Percentiles rank a stretch among this genome's conserved stretches.
Evolutionary conservation across 1,140 invertebrate species (phyloP).

Genomic region (Homarus americanus): DNA sequence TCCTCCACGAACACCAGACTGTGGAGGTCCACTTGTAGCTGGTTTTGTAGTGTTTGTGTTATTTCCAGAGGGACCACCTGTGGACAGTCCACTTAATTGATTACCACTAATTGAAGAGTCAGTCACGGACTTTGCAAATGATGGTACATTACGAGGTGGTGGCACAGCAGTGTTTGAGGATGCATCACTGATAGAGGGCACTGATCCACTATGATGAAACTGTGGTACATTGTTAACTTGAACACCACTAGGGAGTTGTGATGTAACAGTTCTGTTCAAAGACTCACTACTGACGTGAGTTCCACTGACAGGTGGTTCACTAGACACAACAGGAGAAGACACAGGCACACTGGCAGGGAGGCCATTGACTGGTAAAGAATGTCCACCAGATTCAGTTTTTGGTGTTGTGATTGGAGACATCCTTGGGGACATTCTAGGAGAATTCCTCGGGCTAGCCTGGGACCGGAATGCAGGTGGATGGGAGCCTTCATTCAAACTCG

Average conservation of each 20-base stretch:
- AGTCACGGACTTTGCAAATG: neutral
- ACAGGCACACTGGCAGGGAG: slow-evolving; percentile 37
- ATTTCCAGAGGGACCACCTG: neutral
- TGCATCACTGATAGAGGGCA: neutral
- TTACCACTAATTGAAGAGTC: neutral
- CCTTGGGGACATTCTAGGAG: slow-evolving; percentile 42
- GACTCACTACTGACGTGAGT: neutral
- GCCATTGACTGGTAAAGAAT: neutral
- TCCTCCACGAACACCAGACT: neutral
- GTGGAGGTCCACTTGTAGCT: neutral
- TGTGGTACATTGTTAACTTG: neutral
- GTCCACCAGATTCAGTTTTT: neutral
- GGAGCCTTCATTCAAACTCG: slow-evolving; percentile 32
- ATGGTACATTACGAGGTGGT: slow-evolving; percentile 11
- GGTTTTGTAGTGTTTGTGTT: neutral
- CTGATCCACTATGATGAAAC: neutral
- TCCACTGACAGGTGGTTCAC: slow-evolving; percentile 26
- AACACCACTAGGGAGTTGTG: slow-evolving; percentile 12
- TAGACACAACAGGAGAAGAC: neutral
- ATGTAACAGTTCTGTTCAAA: slow-evolving; percentile 33
- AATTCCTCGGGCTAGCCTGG: neutral
- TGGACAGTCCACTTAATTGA: neutral
- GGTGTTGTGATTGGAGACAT: slow-evolving; percentile 39
- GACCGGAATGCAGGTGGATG: neutral
- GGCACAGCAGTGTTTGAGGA: neutral